Percentiles rank a stretch among this genome's conserved stretches.
These are phyloP conservation scores for Diploscapter pachys DNA, from an alignment of 1,140 invertebrate species.

Conservation along the genomic window DNA sequence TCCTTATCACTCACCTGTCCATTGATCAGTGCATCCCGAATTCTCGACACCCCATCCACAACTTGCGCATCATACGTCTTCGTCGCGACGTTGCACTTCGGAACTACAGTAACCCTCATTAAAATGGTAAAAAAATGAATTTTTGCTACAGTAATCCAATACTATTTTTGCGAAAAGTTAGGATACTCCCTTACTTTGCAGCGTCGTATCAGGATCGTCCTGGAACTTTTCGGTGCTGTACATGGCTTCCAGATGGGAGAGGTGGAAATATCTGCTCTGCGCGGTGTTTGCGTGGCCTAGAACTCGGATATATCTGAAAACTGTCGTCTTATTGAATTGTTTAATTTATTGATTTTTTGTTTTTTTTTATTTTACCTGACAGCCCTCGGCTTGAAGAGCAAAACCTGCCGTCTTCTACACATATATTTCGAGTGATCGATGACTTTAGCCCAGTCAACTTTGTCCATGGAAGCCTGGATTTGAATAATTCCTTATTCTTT, in stretches of 20 bases:
- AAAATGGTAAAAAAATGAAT: too few relatives aligned
- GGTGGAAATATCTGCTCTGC: slow-evolving; percentile 85
- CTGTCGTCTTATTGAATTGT: background rate
- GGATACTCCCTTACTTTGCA: too few relatives aligned
- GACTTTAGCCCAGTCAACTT: slow-evolving; percentile 85
- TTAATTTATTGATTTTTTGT: too few relatives aligned
- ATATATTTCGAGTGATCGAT: slow-evolving; percentile 83
- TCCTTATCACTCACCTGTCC: slow-evolving; percentile 61
- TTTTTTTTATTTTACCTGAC: slow-evolving; percentile 63
- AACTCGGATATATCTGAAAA: slow-evolving; percentile 73
- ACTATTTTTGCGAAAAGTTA: too few relatives aligned
- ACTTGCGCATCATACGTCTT: slow-evolving; percentile 81
- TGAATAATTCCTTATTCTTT: too few relatives aligned
- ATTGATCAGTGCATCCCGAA: slow-evolving; percentile 89
- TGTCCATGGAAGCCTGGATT: slow-evolving; percentile 89
- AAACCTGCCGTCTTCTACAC: slow-evolving; percentile 93
- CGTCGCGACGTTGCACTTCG: slow-evolving; percentile 85
- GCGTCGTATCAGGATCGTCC: slow-evolving; percentile 17
- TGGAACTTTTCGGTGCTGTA: slow-evolving; percentile 65
- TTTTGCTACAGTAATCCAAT: too few relatives aligned
- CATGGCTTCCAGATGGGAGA: slow-evolving; percentile 83
- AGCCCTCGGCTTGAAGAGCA: slow-evolving; percentile 83
- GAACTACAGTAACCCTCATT: slow-evolving; percentile 65
- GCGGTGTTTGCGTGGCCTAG: slow-evolving; percentile 91
- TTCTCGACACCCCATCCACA: slow-evolving; percentile 86